Base-by-base conservation (phyloP, 2,797 vertebrate genomes). In the Scyliorhinus canicula region DNA sequence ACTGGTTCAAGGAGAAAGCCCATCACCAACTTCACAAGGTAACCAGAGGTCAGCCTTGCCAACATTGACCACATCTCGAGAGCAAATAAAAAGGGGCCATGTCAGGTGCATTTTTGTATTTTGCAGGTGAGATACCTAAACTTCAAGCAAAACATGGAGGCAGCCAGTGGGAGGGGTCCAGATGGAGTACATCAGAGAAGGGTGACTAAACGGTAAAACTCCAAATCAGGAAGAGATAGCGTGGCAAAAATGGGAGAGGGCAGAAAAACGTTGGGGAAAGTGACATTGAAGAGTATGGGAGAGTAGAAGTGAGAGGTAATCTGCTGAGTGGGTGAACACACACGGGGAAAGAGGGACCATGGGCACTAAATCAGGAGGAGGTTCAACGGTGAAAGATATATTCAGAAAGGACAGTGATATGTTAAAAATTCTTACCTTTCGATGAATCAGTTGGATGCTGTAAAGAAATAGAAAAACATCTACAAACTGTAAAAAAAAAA, bases 381-480 rank as follows among this genome's bases (percentile, higher is more conserved):
- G 44, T 91, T 91, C 40, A 63, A 63, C 60, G 63, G 55, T 86
- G 12, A 5, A 91, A 91, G 24, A 91, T 91, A 12, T 65, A 14
- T 44, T 65, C 88, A 65, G 88, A 24, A 65, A 91, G 55, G 47
- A 86, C 84, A 88, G 31, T 31, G 21, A 57, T 40, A 91, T 44
- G 19, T 63, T 65, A 60, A 63, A 91, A 91, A 91, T 12, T 91
- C 88, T 91, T 65, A 91, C 88, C 57, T 90, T 65, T 65, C 40
- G n/a, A 65, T 91, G 57, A 91, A 8, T 65, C 88, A 65, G 9
- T 91, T 91, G 88, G 57, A 91, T 65, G 57, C 57, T 91, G 88
- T 65, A 65, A 44, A 91, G n/a, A 91, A 91, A 63, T 63, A 91
- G 88, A 91, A 91, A 65, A 65, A 91, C 26, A 65, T 91, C 88